Conservation (phyloP, 2,113 vertebrate species). For the Onychostoma macrolepis region DNA sequence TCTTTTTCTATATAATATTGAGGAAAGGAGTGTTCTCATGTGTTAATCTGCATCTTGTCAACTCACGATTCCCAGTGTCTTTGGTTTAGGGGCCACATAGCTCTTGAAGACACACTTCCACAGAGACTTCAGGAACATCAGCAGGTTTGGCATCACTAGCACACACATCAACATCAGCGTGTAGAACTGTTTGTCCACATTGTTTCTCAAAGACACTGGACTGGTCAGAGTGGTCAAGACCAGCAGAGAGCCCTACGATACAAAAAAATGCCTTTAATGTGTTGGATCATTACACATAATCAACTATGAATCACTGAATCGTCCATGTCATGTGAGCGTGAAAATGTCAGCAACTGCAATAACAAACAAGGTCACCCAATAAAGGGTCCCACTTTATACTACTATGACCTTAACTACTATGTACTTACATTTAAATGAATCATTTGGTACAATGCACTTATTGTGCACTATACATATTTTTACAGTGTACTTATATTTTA, state of each 20-base stretch:
- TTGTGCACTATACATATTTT: no score
- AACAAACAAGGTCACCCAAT: neutral
- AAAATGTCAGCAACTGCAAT: neutral
- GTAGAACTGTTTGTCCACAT: conserved; percentile 73
- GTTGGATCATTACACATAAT: neutral
- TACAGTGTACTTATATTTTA: no score
- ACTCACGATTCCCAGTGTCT: conserved; percentile 71
- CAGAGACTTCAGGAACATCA: conserved; percentile 77
- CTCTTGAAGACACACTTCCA: conserved; percentile 79
- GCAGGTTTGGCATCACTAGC: conserved; percentile 74
- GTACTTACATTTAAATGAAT: neutral
- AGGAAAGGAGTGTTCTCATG: neutral
- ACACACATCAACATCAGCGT: conserved; percentile 75
- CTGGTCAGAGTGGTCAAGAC: conserved; percentile 70
- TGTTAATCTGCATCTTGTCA: conserved; percentile 14
- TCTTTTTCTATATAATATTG: neutral
- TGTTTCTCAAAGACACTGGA: conserved; percentile 55
- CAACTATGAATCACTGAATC: neutral
- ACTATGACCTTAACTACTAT: neutral
- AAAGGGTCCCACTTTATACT: neutral
- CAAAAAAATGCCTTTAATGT: conserved; percentile 8
- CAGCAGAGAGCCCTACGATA: conserved; percentile 71
- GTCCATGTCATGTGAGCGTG: neutral
- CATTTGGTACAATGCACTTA: no score
- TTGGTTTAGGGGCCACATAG: conserved; percentile 70